Evolutionary conservation across 1,140 invertebrate species (phyloP), one percentile per base, ranked within the genome.

Genomic region (Ditylenchus dipsaci): DNA sequence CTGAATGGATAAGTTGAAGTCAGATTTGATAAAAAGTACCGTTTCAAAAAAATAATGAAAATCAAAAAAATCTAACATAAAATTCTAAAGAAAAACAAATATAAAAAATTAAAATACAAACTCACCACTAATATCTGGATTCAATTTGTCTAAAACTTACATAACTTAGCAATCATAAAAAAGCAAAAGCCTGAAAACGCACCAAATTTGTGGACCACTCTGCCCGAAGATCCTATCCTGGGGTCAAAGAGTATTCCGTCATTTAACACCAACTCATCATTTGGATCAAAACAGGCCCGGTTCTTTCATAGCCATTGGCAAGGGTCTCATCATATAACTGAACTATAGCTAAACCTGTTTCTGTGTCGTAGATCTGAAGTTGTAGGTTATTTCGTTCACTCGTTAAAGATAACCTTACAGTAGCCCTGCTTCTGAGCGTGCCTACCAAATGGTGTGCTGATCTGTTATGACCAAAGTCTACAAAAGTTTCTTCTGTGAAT

Each of bases 161-260:
- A n/a, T n/a, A 38, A 38, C 33, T 38, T 5, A 38, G 3, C 11
- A 38, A 38, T 38, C 33, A 11, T 38, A 11, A 38, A 38, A 38
- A 3, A 38, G 3, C 3, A 5, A 38, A 38, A 38, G 33, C n/a
- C n/a, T 5, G 33, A 38, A 90, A 85, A 87, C 84, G 97, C 97
- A 85, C 97, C 95, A 80, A 98, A 93, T 81, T 97, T 97, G 83
- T 97, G 93, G 58, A 96, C 90, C 77, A 79, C 56, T 27, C 62
- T 19, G 26, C 47, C 43, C 30, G 38, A 72, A 64, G 83, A 82
- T 1, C 89, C 89, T 0, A 89, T 88, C 66, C 90, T 89, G 8
- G 95, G 89, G 85, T 98, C 95, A 89, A 92, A 99, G 0, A 98
- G 85, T 1, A 97, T 92, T 38, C 95, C 95, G 84, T 98, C 95